Conservation (phyloP, 2,888 invertebrate species). For the Serripes groenlandicus region DNA sequence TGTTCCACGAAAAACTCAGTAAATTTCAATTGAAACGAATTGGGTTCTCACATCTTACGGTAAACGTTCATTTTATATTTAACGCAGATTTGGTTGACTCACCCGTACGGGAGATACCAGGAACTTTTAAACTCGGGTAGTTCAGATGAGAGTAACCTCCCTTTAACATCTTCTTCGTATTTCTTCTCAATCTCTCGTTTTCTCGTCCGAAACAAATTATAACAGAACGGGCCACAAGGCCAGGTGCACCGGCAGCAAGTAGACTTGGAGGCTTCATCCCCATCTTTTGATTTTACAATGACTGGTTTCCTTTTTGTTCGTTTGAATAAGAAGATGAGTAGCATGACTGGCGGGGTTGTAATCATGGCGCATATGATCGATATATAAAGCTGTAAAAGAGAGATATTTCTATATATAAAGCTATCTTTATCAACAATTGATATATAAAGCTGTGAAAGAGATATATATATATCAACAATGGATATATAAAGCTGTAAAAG, state of each 20-base stretch:
- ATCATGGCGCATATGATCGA: slow-evolving; percentile 72
- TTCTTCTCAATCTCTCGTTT: slow-evolving; percentile 5
- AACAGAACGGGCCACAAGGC: slow-evolving; percentile 21
- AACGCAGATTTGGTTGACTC: too few relatives aligned
- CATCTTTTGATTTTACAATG: neutral
- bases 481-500: too few relatives aligned
- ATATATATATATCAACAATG: too few relatives aligned
- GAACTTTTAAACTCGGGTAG: slow-evolving; percentile 50
- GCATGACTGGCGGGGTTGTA: slow-evolving; percentile 69
- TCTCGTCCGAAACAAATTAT: slow-evolving; percentile 16
- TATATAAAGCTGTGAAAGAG: too few relatives aligned
- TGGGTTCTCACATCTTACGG: too few relatives aligned
- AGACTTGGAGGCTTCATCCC: slow-evolving; percentile 8
- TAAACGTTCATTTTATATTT: too few relatives aligned
- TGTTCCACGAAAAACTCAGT: too few relatives aligned
- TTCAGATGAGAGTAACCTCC: slow-evolving; percentile 25
- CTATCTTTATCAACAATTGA: too few relatives aligned
- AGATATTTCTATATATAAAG: too few relatives aligned
- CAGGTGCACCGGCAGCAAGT: slow-evolving; percentile 21
- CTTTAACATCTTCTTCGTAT: slow-evolving; percentile 20
- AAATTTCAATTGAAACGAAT: too few relatives aligned
- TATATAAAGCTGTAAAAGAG: slow-evolving; percentile 67
- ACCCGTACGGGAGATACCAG: slow-evolving; percentile 68
- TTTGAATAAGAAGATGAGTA: slow-evolving; percentile 72
- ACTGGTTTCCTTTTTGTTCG: slow-evolving; percentile 37